Evolutionary conservation across 1,140 invertebrate genomes (phyloP).

Genomic region (Camponotus pennsylvanicus): DNA sequence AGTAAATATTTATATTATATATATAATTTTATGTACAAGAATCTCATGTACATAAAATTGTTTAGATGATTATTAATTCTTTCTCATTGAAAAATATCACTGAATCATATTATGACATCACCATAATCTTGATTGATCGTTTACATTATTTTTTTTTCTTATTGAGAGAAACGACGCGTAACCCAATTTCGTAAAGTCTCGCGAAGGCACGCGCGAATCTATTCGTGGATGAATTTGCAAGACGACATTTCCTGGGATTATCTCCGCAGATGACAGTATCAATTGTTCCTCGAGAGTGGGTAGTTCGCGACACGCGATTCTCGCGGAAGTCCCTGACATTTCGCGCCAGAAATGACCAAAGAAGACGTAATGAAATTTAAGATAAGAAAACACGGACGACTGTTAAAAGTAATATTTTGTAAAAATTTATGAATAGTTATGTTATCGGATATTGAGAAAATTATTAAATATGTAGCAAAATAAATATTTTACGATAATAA

Average conservation of each 20-base stretch:
- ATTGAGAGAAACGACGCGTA: conserved; percentile 15
- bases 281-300: conserved; percentile 68
- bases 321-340: conserved; percentile 47
- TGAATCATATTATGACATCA: not conserved
- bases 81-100: not conserved
- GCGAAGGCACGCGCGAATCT: conserved; percentile 11
- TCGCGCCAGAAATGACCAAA: not conserved
- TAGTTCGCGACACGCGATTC: conserved; percentile 61
- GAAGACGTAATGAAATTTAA: conserved; percentile 4
- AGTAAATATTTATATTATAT: too few relatives aligned
- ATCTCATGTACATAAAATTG: not conserved
- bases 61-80: conserved; percentile 3
- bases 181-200: conserved; percentile 35
- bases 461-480: not conserved
- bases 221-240: conserved; percentile 45
- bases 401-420: not conserved
- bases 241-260: conserved; percentile 67
- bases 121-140: conserved; percentile 24
- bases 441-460: not conserved
- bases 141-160: not conserved
- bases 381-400: not conserved
- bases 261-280: conserved; percentile 57
- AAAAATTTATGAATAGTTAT: not conserved
- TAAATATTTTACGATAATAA: not conserved
- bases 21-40: not conserved